Evolutionary conservation across 2,797 vertebrate genomes (phyloP).

Genomic region (Peromyscus aztecus): DNA sequence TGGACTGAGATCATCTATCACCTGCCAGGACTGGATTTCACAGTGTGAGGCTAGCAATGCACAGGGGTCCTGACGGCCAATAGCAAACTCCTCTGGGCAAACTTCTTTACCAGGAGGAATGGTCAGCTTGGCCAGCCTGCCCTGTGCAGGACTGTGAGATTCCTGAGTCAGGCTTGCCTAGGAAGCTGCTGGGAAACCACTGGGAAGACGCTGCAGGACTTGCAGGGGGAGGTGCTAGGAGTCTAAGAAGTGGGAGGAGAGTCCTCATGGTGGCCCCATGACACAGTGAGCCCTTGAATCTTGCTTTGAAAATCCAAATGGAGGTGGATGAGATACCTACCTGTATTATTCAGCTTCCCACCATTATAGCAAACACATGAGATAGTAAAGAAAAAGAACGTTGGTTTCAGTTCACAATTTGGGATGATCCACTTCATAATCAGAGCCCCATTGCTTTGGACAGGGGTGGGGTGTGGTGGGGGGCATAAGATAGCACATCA

Average conservation of each 20-base stretch:
- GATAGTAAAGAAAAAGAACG: not conserved
- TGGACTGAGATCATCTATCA: not conserved
- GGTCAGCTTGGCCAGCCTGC: not conserved
- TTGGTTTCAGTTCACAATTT: not conserved
- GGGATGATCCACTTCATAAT: not conserved
- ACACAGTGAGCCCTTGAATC: slow-evolving; percentile 78
- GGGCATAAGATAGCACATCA: too few species aligned
- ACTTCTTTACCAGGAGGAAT: not conserved
- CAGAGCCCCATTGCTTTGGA: not conserved
- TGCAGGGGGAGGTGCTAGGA: not conserved
- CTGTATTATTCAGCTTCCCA: not conserved
- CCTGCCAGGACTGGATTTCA: too few species aligned
- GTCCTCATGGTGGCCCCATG: slow-evolving; percentile 77
- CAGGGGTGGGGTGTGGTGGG: too few species aligned
- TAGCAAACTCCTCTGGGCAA: not conserved
- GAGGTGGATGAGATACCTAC: slow-evolving; percentile 79
- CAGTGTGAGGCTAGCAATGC: not conserved
- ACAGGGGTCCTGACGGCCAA: not conserved
- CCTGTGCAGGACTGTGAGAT: slow-evolving; percentile 50
- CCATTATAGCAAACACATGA: not conserved
- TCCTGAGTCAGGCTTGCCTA: slow-evolving; percentile 80
- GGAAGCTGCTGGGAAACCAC: slow-evolving; percentile 80
- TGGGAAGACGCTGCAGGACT: slow-evolving; percentile 71
- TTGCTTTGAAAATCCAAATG: slow-evolving; percentile 80
- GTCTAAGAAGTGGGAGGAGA: slow-evolving; percentile 50